Evolutionary conservation across 2,888 invertebrate genomes (phyloP).

Genomic region (Drosophila robusta): DNA sequence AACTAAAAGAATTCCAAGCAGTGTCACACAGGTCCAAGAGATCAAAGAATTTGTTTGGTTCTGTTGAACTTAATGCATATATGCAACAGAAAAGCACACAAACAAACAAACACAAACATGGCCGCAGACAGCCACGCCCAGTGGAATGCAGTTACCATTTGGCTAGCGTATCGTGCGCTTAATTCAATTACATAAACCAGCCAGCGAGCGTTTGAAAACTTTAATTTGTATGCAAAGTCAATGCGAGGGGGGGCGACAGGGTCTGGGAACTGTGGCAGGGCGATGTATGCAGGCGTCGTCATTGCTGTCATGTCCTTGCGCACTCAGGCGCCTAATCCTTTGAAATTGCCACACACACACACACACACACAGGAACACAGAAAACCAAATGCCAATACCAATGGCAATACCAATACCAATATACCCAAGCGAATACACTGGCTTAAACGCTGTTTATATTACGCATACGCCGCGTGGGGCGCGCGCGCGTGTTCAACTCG

Average conservation of each 20-base stretch:
- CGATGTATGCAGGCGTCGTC: slow-evolving; percentile 37
- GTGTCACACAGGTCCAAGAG: slow-evolving; percentile 11
- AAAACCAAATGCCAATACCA: slow-evolving; percentile 33
- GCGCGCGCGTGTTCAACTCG: slow-evolving; percentile 44
- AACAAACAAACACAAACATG: slow-evolving; percentile 6
- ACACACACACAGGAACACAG: not conserved
- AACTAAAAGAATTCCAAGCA: slow-evolving; percentile 11
- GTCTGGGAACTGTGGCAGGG: slow-evolving; percentile 4
- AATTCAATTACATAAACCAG: slow-evolving; percentile 75
- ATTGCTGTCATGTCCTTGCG: slow-evolving; percentile 69
- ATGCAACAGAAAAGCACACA: slow-evolving; percentile 12
- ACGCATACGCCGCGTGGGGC: slow-evolving; percentile 71
- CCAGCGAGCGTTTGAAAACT: slow-evolving; percentile 56
- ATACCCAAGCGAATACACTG: slow-evolving; percentile 36
- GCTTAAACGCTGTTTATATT: slow-evolving; percentile 60
- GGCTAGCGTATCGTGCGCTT: slow-evolving; percentile 54
- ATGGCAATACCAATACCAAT: slow-evolving; percentile 19
- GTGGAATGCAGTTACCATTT: slow-evolving; percentile 42
- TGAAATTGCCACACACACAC: slow-evolving; percentile 67
- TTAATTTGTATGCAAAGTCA: slow-evolving; percentile 79
- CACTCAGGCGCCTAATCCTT: slow-evolving; percentile 77
- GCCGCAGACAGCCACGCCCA: slow-evolving; percentile 36
- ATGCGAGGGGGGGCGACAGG: slow-evolving; percentile 28
- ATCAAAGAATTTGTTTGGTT: slow-evolving; percentile 38
- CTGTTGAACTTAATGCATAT: slow-evolving; percentile 13